Conservation (phyloP, 1,140 invertebrate genomes). For the Drosophila obscura region DNA sequence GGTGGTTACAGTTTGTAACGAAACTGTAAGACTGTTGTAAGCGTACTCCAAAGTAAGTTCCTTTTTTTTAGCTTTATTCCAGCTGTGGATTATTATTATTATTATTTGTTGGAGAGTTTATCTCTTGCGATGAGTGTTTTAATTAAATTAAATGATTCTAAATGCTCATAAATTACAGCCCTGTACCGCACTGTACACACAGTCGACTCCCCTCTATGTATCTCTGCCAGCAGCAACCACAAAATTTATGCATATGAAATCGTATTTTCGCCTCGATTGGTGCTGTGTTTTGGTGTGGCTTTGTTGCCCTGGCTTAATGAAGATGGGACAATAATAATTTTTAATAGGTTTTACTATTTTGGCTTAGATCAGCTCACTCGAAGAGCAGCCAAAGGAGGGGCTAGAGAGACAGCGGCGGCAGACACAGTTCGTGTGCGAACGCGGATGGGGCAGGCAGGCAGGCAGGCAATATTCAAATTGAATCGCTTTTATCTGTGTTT, state of each 20-base stretch:
- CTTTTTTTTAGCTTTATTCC: too few species aligned
- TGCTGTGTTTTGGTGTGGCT: constrained; percentile 14
- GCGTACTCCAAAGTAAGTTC: too few species aligned
- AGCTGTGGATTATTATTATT: too few species aligned
- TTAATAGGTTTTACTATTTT: constrained; percentile 74
- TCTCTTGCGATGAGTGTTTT: too few species aligned
- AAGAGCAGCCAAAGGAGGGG: constrained; percentile 20
- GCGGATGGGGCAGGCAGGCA: constrained; percentile 21
- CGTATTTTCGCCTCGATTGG: constrained; percentile 56
- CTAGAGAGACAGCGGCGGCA: not conserved
- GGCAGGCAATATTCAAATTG: constrained; percentile 69
- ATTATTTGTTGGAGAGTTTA: too few species aligned
- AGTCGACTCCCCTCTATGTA: constrained; percentile 25
- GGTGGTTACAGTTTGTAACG: not conserved
- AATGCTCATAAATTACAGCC: not conserved
- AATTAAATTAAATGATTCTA: not conserved
- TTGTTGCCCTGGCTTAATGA: constrained; percentile 59
- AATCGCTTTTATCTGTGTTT: constrained; percentile 69
- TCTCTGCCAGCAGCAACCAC: constrained; percentile 8
- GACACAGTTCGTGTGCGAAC: constrained; percentile 11
- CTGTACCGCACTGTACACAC: constrained; percentile 28
- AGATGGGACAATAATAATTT: constrained; percentile 75
- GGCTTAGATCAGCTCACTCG: constrained; percentile 47
- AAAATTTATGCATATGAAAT: constrained; percentile 74
- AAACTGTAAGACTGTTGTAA: not conserved